phyloP scores from a whole-genome alignment of 2,797 vertebrate genomes.

The Dromococcyx pavoninus region DNA sequence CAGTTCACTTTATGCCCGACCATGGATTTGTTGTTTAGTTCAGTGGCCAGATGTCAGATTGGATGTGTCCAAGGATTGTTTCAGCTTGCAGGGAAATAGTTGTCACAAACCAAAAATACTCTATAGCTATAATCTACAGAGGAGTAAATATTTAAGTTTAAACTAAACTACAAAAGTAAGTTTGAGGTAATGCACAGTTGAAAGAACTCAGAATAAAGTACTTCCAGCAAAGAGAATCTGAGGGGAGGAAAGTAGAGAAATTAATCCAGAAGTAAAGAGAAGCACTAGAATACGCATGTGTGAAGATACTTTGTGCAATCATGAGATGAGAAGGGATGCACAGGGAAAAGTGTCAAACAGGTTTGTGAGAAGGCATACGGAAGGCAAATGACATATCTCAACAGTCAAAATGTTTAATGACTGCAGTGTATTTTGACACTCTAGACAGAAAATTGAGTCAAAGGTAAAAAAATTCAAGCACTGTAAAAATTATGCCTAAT shows the following conservation, averaged over 20 bases:
- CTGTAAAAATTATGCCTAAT: background rate
- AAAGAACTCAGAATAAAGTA: background rate
- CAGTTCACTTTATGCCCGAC: background rate
- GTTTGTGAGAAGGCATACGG: background rate
- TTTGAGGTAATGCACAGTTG: background rate
- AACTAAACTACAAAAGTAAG: background rate
- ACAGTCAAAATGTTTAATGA: background rate
- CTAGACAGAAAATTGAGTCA: background rate
- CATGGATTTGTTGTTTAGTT: background rate
- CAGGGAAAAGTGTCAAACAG: background rate
- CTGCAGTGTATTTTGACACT: background rate
- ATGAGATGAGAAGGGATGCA: background rate
- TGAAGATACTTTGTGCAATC: background rate
- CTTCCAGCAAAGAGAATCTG: background rate
- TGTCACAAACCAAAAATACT: background rate
- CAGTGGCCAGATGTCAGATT: background rate
- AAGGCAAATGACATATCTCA: background rate
- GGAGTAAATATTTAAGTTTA: background rate
- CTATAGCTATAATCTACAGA: background rate
- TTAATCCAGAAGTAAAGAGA: background rate
- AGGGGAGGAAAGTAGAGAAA: background rate
- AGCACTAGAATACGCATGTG: background rate
- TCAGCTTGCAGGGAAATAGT: background rate
- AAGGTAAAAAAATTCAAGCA: background rate
- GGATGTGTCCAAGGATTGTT: background rate